Evolutionary conservation across 1,140 invertebrate species (phyloP).

Genomic region (Tenebrio molitor): DNA sequence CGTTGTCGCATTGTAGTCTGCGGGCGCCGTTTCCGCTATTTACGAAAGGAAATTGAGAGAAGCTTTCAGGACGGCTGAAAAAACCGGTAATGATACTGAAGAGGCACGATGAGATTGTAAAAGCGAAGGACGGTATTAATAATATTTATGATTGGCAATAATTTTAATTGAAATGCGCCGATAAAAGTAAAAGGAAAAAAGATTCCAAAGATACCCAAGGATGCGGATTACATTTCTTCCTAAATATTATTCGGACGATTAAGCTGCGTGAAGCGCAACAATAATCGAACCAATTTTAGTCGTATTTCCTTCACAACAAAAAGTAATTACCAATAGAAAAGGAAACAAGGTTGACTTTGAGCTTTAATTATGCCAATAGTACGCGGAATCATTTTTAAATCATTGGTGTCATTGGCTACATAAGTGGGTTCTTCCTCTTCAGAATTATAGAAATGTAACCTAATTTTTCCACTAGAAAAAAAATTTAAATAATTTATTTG

Average conservation of each 20-base stretch:
- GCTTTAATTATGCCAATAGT: too few relatives aligned
- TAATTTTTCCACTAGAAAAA: too few relatives aligned
- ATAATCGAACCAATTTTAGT: background rate
- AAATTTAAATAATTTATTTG: too few relatives aligned
- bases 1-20: constrained; percentile 5
- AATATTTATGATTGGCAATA: constrained; percentile 31
- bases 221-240: constrained; percentile 24
- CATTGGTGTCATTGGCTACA: too few relatives aligned
- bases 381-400: too few relatives aligned
- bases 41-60: constrained; percentile 15
- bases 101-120: constrained; percentile 36
- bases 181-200: constrained; percentile 37
- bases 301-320: background rate
- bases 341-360: too few relatives aligned
- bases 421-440: too few relatives aligned
- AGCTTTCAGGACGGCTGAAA: constrained; percentile 30
- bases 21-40: constrained; percentile 22
- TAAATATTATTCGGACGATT: constrained; percentile 20
- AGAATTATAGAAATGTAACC: too few relatives aligned
- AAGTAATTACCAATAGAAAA: too few relatives aligned
- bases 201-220: constrained; percentile 26
- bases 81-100: constrained; percentile 38
- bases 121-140: constrained; percentile 40
- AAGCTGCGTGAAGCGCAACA: background rate
- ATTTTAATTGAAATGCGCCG: constrained; percentile 30